A percentile compares a stretch with the other conserved stretches of the same genome.
phyloP scores from a whole-genome alignment of 1,140 invertebrate species.

The Scaptomyza hsui region DNA sequence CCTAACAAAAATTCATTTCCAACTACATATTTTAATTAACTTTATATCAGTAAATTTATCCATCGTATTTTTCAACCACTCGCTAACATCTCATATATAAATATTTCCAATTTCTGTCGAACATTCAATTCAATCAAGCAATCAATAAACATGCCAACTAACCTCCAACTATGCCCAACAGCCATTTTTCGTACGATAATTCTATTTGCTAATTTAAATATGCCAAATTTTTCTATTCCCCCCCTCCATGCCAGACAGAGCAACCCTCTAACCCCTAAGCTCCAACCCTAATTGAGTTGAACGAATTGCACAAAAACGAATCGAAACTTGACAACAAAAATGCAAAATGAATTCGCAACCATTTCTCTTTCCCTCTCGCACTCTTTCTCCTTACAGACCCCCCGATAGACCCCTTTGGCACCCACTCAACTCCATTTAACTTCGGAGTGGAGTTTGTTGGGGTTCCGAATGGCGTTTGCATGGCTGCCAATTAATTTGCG shows the following conservation, averaged over 20 bases:
- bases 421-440: constrained; percentile 15
- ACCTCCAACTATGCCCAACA: constrained; percentile 51
- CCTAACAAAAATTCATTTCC: neutral
- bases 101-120: constrained; percentile 45
- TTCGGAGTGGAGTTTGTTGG: constrained; percentile 13
- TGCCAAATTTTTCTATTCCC: constrained; percentile 72
- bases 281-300: constrained; percentile 68
- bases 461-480: constrained; percentile 62
- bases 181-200: constrained; percentile 58
- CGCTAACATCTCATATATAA: neutral
- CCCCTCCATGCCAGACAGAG: neutral
- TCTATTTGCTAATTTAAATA: constrained; percentile 82
- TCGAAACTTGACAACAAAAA: constrained; percentile 46
- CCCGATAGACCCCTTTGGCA: constrained; percentile 7
- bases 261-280: neutral
- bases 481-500: constrained; percentile 83
- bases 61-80: neutral
- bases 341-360: constrained; percentile 15
- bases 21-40: constrained; percentile 1
- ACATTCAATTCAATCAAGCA: constrained; percentile 73
- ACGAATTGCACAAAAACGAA: constrained; percentile 51
- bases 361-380: neutral
- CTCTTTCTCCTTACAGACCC: neutral
- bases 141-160: constrained; percentile 80
- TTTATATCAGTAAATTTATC: neutral